Evolutionary conservation across 2,113 vertebrate genomes (phyloP).

Genomic region (Polyodon spathula): DNA sequence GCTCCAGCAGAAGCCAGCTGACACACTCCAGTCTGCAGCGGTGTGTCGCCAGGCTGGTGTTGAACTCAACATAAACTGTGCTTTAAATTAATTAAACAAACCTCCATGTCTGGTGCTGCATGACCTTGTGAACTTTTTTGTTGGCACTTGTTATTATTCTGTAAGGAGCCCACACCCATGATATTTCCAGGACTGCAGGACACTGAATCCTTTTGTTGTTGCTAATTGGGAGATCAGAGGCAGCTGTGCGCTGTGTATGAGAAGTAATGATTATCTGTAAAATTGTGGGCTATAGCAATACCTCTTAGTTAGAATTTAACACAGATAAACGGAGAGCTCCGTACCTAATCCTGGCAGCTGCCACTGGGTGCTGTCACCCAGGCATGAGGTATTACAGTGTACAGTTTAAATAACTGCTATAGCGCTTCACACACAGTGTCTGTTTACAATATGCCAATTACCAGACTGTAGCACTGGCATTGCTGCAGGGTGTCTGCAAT

Average conservation of each 20-base stretch:
- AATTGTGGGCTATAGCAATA: constrained; percentile 15
- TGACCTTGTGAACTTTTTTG: constrained; percentile 20
- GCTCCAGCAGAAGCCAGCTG: too few species aligned
- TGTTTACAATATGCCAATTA: too few species aligned
- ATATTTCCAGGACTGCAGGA: constrained; percentile 38
- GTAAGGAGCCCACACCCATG: constrained; percentile 29
- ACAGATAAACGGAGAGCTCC: constrained; percentile 25
- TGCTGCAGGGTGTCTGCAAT: too few species aligned
- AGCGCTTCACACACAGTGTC: too few species aligned
- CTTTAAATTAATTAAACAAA: too few species aligned
- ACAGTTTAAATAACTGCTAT: too few species aligned
- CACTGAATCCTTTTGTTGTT: constrained; percentile 44
- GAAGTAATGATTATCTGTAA: constrained; percentile 30
- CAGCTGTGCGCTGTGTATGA: constrained; percentile 31
- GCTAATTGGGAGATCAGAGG: constrained; percentile 27
- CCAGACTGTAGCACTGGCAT: too few species aligned
- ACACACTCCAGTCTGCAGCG: too few species aligned
- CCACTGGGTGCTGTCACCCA: not conserved
- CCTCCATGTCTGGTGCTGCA: too few species aligned
- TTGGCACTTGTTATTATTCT: constrained; percentile 27
- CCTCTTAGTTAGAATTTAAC: constrained; percentile 37
- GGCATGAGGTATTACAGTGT: not conserved
- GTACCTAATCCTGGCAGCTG: constrained; percentile 36
- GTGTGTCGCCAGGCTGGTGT: too few species aligned
- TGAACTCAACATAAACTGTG: too few species aligned